Evolutionary conservation across 2,888 invertebrate species (phyloP), one percentile per base, ranked within the genome.

Genomic region (Cordilura impudica): DNA sequence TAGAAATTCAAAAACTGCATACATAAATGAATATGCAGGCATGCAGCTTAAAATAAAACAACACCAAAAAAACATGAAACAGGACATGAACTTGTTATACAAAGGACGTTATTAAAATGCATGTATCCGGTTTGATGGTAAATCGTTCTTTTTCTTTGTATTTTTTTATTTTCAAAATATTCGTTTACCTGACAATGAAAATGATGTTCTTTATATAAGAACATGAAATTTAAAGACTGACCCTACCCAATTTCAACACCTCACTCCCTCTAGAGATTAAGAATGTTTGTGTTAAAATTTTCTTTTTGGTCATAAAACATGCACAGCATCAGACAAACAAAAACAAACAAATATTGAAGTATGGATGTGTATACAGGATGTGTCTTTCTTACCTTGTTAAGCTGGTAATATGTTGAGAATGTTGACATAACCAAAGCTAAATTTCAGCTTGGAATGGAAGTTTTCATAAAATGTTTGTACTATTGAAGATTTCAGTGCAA

Each of bases 71-170:
- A 14, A 19, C 53, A 47, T 12, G 10, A 58, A 70, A 78, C 69
- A 73, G 78, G 78, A 78, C 66, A 73, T 78, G 73, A 78, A 73
- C 69, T 78, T 78, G 78, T 70, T 78, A 75, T 71, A 79, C 66
- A 79, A 75, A 74, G 78, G 78, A 79, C 61, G 78, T 75, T 79
- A 75, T 79, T 79, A 79, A 79, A 79, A 79, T 79, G 54, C 74
- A 67, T 75, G 71, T 53, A 75, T 79, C 67, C 74, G 73, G 65
- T 18, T 12, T 43, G 2, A 43, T 39, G 31, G 21, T 39, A 18
- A n/a, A 23, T 56, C n/a, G 12, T 61, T 56, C 66, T 54, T 60
- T 35, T 29, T 16, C 19, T 45, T 45, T 23, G n/a, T 43, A 29
- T 35, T 65, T 39, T 23, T 51, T 49, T 47, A 47, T 26, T 12